phyloP scores from a whole-genome alignment of 2,797 vertebrate genomes.

The Amazonetta brasiliensis region DNA sequence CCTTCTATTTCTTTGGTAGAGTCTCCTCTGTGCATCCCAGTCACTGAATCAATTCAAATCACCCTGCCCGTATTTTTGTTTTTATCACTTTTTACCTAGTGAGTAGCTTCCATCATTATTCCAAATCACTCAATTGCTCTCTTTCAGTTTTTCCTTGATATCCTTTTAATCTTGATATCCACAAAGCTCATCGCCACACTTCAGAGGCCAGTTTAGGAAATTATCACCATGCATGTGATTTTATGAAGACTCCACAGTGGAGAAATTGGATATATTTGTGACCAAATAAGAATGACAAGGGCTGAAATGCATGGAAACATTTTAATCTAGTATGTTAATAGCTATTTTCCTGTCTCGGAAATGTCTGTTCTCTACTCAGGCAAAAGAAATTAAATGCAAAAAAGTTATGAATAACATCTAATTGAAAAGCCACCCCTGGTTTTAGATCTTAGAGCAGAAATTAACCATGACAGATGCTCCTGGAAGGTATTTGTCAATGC shows the following conservation, averaged over 20 bases:
- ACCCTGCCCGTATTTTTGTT: background rate
- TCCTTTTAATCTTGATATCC: background rate
- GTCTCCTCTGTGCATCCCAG: background rate
- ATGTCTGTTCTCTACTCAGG: background rate
- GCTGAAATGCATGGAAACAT: constrained; percentile 36
- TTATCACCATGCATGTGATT: background rate
- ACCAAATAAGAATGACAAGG: constrained; percentile 11
- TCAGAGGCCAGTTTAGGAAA: background rate
- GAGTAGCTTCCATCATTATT: background rate
- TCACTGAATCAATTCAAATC: background rate
- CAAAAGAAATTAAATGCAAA: constrained; percentile 13
- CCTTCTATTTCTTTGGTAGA: background rate
- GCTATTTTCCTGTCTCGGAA: background rate
- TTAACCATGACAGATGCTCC: background rate
- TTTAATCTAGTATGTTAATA: constrained; percentile 24
- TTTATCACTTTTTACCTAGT: background rate
- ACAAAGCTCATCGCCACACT: background rate
- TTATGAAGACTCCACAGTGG: background rate
- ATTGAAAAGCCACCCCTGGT: constrained; percentile 29
- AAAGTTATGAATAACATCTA: background rate
- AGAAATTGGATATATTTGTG: constrained; percentile 33
- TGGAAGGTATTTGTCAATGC: constrained; percentile 43
- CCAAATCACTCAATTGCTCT: background rate
- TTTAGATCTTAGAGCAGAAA: constrained; percentile 31
- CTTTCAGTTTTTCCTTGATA: background rate